These are phyloP conservation scores for Burhinus bistriatus DNA, from an alignment of 2,113 vertebrate species.

Conservation along the genomic window DNA sequence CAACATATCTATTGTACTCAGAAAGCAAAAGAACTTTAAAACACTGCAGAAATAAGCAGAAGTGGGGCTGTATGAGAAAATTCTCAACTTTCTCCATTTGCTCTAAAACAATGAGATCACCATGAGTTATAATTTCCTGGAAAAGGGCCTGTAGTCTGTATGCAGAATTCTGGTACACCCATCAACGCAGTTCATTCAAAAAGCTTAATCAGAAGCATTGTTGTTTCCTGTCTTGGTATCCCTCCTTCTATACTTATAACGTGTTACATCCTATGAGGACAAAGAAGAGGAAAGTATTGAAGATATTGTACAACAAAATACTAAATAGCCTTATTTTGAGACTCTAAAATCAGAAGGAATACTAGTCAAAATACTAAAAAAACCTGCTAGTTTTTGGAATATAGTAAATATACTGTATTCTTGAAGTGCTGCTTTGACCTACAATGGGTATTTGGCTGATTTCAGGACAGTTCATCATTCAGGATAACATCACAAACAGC, in stretches of 20 bases:
- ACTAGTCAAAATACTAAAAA: background rate
- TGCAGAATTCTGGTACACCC: background rate
- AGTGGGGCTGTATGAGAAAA: background rate
- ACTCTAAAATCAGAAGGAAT: background rate
- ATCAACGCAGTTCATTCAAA: background rate
- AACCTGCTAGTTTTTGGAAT: fast-evolving
- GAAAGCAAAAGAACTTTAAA: background rate
- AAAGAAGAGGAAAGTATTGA: background rate
- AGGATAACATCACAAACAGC: background rate
- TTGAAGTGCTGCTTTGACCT: background rate
- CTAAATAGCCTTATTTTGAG: background rate
- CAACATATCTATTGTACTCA: background rate
- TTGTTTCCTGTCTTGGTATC: background rate
- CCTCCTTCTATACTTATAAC: background rate
- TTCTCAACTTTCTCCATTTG: background rate
- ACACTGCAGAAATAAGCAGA: background rate
- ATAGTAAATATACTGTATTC: background rate
- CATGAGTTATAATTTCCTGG: background rate
- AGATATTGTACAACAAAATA: background rate
- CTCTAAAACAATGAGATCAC: background rate
- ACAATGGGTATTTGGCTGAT: background rate
- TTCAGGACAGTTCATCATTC: background rate
- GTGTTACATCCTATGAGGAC: background rate
- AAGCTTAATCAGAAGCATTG: background rate
- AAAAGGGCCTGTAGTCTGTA: background rate